Conservation (phyloP, 2,113 vertebrate genomes). For the Psettodes erumei region DNA sequence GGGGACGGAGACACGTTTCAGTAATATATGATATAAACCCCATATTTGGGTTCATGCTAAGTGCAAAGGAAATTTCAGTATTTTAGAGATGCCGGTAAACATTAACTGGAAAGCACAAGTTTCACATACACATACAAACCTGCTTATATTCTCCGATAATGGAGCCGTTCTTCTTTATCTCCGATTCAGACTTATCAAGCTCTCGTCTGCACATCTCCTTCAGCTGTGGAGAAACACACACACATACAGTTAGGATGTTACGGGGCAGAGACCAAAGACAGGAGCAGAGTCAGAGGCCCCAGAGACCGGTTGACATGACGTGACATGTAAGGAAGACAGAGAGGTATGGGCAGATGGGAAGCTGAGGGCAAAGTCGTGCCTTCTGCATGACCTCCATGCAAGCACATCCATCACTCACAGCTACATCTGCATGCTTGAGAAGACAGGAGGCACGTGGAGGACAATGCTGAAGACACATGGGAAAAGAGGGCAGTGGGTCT, state of each 20-base stretch:
- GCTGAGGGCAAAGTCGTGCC: constrained; percentile 54
- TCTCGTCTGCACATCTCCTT: constrained; percentile 99
- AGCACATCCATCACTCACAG: constrained; percentile 59
- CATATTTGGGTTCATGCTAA: too few relatives aligned
- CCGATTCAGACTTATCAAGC: constrained; percentile 95
- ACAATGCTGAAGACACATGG: constrained; percentile 27
- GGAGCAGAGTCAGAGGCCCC: constrained; percentile 27
- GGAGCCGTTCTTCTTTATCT: constrained; percentile 98
- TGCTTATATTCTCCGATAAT: constrained; percentile 99
- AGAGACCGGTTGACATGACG: constrained; percentile 42
- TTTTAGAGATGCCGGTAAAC: too few relatives aligned
- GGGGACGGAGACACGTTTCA: too few relatives aligned
- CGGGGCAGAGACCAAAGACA: constrained; percentile 49
- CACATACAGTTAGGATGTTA: constrained; percentile 32
- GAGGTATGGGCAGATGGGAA: constrained; percentile 47
- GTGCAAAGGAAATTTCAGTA: too few relatives aligned
- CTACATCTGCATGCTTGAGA: constrained; percentile 30
- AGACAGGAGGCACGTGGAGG: constrained; percentile 53
- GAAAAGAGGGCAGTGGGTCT: constrained; percentile 28
- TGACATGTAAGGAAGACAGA: constrained; percentile 53
- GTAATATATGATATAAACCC: too few relatives aligned
- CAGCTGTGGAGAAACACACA: constrained; percentile 82
- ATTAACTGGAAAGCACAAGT: background rate
- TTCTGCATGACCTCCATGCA: constrained; percentile 40
- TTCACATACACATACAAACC: constrained; percentile 77